phyloP scores from a whole-genome alignment of 2,797 vertebrate species.

The Protonibea diacanthus region DNA sequence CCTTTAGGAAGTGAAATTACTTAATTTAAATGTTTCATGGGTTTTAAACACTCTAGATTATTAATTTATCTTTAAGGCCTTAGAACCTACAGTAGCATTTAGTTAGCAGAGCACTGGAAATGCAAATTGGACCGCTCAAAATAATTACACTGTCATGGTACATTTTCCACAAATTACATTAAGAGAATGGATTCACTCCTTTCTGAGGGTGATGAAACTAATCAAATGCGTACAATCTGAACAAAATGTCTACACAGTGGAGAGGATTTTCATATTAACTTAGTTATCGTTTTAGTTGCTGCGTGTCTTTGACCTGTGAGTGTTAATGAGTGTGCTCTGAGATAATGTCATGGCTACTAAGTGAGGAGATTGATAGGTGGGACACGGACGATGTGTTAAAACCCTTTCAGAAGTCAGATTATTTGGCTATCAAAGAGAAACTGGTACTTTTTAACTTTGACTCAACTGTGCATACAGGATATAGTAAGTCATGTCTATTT shows the following conservation, averaged over 20 bases:
- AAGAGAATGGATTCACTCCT: constrained; percentile 79
- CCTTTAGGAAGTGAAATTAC: constrained; percentile 87
- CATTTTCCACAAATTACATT: constrained; percentile 86
- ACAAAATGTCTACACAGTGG: constrained; percentile 41
- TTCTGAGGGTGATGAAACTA: constrained; percentile 77
- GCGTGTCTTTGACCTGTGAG: constrained; percentile 34
- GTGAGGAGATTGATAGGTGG: not conserved
- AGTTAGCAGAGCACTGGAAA: constrained; percentile 80
- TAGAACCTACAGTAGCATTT: constrained; percentile 82
- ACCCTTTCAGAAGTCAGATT: not conserved
- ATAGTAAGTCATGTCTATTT: too few relatives aligned
- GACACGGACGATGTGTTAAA: not conserved
- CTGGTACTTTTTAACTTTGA: too few relatives aligned
- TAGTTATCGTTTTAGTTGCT: constrained; percentile 13
- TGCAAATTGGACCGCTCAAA: constrained; percentile 85
- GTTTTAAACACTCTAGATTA: constrained; percentile 87
- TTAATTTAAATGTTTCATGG: constrained; percentile 89
- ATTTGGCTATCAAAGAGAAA: not conserved
- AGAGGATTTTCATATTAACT: constrained; percentile 45
- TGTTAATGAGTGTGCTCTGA: constrained; percentile 24
- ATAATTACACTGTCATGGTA: constrained; percentile 87
- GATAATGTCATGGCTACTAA: constrained; percentile 3
- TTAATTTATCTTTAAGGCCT: constrained; percentile 87
- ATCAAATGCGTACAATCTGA: constrained; percentile 69
- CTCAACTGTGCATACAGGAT: too few relatives aligned